Percentiles rank a stretch among this genome's conserved stretches.
These are phyloP conservation scores for Drosophila kuntzei DNA, from an alignment of 2,888 invertebrate genomes.

Conservation along the genomic window DNA sequence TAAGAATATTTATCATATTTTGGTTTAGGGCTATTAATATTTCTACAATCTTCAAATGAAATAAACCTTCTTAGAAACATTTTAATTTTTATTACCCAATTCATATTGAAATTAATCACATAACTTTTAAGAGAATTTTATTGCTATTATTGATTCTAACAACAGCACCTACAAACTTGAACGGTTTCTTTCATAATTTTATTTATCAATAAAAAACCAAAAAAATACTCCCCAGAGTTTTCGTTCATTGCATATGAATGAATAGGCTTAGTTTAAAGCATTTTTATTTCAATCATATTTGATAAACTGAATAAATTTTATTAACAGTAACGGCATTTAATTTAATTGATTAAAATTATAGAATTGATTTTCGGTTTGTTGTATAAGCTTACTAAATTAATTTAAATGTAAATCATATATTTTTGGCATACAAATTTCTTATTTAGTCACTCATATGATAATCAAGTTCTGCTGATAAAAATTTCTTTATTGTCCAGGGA, in stretches of 20 bases:
- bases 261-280: neutral
- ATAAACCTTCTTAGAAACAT: neutral
- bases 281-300: neutral
- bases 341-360: neutral
- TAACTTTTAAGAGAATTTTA: neutral
- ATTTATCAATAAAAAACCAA: neutral
- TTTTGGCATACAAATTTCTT: neutral
- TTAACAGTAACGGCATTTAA: constrained; percentile 10
- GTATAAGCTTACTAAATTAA: neutral
- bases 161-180: neutral
- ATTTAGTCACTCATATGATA: neutral
- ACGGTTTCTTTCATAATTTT: neutral
- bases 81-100: neutral
- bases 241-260: neutral
- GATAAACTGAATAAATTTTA: neutral
- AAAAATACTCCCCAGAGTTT: neutral
- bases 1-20: neutral
- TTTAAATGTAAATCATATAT: constrained; percentile 1
- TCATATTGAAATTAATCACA: neutral
- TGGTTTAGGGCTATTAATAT: too few relatives aligned
- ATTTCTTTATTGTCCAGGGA: neutral
- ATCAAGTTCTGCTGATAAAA: neutral
- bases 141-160: neutral
- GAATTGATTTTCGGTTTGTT: neutral
- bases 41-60: neutral